Evolutionary conservation across 1,140 invertebrate genomes (phyloP).

Genomic region (Radopholus similis): DNA sequence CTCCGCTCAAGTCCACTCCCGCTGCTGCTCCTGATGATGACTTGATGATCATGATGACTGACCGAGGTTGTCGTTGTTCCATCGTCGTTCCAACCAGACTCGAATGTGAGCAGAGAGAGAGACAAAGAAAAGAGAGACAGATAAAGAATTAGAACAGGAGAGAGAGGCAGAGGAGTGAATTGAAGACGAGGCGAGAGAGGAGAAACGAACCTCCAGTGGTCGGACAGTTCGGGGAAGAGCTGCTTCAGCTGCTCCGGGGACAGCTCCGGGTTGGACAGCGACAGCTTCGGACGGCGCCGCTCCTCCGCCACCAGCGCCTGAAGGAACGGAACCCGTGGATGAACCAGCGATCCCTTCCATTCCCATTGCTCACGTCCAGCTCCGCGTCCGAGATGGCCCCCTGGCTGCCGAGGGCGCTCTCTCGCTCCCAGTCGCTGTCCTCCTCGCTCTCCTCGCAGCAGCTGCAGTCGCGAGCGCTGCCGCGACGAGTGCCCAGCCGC

Average conservation of each 20-base stretch:
- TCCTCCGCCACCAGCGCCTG: constrained; percentile 26
- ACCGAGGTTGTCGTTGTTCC: too few species aligned
- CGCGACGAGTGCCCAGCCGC: background rate
- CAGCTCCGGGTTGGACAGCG: constrained; percentile 59
- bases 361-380: constrained; percentile 5
- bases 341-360: constrained; percentile 1
- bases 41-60: too few species aligned
- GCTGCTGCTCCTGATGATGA: too few species aligned
- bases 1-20: too few species aligned
- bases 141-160: background rate
- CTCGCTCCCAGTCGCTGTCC: background rate
- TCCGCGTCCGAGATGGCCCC: constrained; percentile 8
- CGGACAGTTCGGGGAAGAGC: constrained; percentile 56
- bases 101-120: too few species aligned
- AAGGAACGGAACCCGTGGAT: constrained; percentile 14
- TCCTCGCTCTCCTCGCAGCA: background rate
- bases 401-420: background rate
- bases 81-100: too few species aligned
- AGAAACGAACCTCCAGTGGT: constrained; percentile 56
- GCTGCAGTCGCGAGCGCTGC: background rate
- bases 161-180: background rate
- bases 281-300: constrained; percentile 35
- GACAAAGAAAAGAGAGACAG: constrained; percentile 10
- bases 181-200: constrained; percentile 1
- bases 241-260: constrained; percentile 45